Percentiles rank a stretch among this genome's conserved stretches.
phyloP scores from a whole-genome alignment of 2,113 vertebrate genomes.

The Entelurus aequoreus region DNA sequence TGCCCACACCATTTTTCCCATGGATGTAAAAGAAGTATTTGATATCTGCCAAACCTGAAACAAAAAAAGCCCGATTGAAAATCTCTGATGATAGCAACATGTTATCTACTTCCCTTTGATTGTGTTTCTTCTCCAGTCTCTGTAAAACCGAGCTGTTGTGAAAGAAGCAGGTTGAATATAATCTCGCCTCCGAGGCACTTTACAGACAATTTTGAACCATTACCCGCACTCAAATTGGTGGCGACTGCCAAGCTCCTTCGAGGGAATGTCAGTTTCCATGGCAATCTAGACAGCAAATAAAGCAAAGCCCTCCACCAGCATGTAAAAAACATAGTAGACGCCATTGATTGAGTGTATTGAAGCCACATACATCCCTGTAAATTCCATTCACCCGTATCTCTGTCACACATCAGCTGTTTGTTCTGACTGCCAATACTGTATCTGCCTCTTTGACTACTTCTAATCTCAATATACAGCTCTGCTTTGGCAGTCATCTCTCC shows the following conservation, averaged over 20 bases:
- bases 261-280: slow-evolving; percentile 72
- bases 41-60: neutral
- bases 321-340: slow-evolving; percentile 23
- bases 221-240: slow-evolving; percentile 55
- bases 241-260: slow-evolving; percentile 53
- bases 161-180: slow-evolving; percentile 38
- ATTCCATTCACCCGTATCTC: slow-evolving; percentile 3
- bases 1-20: neutral
- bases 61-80: slow-evolving; percentile 1
- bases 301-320: slow-evolving; percentile 17
- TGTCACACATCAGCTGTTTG: slow-evolving; percentile 19
- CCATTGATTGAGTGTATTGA: slow-evolving; percentile 12
- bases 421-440: slow-evolving; percentile 16
- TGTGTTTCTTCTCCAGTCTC: slow-evolving; percentile 8
- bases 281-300: slow-evolving; percentile 40
- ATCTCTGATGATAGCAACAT: slow-evolving; percentile 8
- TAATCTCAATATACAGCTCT: neutral
- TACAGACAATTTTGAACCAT: slow-evolving; percentile 57
- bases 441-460: slow-evolving; percentile 25
- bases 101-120: slow-evolving; percentile 12
- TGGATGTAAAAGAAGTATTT: neutral
- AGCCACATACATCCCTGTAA: slow-evolving; percentile 14
- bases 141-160: slow-evolving; percentile 31
- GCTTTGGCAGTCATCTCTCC: slow-evolving; percentile 16
- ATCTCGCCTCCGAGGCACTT: slow-evolving; percentile 57